Base-by-base conservation (phyloP, 2,797 vertebrate species). In the Sebastes taczanowskii region DNA sequence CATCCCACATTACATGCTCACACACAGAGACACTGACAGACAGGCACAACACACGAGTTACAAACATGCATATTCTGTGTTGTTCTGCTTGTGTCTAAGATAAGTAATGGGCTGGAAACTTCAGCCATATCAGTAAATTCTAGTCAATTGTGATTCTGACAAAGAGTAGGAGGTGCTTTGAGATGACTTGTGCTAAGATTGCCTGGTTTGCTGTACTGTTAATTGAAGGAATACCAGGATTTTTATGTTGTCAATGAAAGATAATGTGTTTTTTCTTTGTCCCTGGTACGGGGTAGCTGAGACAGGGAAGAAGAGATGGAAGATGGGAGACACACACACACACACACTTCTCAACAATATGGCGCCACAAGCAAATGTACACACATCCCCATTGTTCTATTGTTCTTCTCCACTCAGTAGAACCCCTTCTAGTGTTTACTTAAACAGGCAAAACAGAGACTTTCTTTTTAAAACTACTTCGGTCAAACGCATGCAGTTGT, bases 351-450 rank as follows among this genome's bases (percentile, higher is more conserved):
- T 32, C 42, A 75, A 81, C 80, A 88, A 80, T 78, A 83, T 86
- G 82, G 71, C 38, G 46, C 68, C 82, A 82, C 87, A 87, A 71
- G 71, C 78, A 86, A 75, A 87, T 84, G 77, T 71, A 90, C 79
- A 87, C 87, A 88, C 78, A 69, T 46, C 61, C 38, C 81, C 77
- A 92, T 92, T 91, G 89, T 91, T 90, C 89, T 76, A 88, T 95
- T 95, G 92, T 95, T 90, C 76, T 61, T 74, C 80, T 86, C 30
- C 68, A 74, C 70, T 81, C 67, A 87, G 80, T 60, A 70, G 35
- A 77, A 87, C 74, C 27, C 65, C 49, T 20, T 13, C 18, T 59
- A 71, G 49, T 88, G 80, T 91, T 88, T 73, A 77, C 81, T 78
- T 32, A 74, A 88, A 86, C 42, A 42, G 78, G 16, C 27, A 71